These are phyloP conservation scores for Toxotes jaculatrix DNA, from an alignment of 2,113 vertebrate genomes.

Conservation along the genomic window DNA sequence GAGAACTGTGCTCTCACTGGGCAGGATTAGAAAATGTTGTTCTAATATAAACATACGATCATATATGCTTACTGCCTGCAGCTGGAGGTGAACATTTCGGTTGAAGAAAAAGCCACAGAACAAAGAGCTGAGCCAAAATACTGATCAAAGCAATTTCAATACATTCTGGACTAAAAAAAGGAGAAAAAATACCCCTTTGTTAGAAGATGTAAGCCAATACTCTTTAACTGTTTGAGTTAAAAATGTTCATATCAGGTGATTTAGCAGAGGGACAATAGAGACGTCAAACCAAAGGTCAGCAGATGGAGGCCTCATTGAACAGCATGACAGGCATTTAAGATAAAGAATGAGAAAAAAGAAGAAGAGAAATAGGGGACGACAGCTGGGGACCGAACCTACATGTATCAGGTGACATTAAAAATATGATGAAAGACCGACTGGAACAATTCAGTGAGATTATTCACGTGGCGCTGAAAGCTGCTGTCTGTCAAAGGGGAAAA, in stretches of 20 bases:
- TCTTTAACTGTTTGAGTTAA: slow-evolving; percentile 21
- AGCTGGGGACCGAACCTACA: slow-evolving; percentile 3
- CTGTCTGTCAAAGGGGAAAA: background rate
- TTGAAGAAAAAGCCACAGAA: background rate
- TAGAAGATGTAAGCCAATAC: slow-evolving; percentile 46
- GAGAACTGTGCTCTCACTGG: background rate
- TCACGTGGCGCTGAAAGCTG: slow-evolving; percentile 36
- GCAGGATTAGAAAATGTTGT: background rate
- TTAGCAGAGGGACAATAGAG: slow-evolving; percentile 29
- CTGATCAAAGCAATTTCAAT: slow-evolving; percentile 42
- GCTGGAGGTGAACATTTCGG: too few relatives aligned
- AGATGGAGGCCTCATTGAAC: slow-evolving; percentile 35
- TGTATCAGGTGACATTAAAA: slow-evolving; percentile 52
- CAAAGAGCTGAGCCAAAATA: background rate
- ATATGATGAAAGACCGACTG: slow-evolving; percentile 47
- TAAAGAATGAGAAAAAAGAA: background rate
- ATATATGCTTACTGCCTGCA: too few relatives aligned
- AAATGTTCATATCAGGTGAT: slow-evolving; percentile 20
- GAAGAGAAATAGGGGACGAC: background rate
- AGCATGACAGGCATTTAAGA: slow-evolving; percentile 21
- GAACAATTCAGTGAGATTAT: slow-evolving; percentile 6
- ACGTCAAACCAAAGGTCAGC: slow-evolving; percentile 41
- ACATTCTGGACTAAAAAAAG: background rate
- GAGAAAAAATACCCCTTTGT: slow-evolving; percentile 11
- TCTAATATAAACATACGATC: background rate